Conservation (phyloP, 2,888 invertebrate genomes). For the Zelleria hepariella region DNA sequence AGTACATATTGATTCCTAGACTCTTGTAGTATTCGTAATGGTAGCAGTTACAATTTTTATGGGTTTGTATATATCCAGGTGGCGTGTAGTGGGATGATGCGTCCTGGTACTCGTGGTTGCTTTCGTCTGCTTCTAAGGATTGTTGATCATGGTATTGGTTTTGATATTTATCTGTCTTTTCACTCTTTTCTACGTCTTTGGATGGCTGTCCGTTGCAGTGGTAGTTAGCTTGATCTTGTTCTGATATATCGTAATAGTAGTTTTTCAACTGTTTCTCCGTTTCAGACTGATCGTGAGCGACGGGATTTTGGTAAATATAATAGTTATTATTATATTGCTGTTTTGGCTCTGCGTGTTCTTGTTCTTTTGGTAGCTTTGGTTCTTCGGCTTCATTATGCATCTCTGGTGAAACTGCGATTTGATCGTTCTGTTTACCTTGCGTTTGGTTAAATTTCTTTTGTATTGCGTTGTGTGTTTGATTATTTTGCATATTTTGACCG, state of each 20-base stretch:
- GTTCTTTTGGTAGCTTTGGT: not conserved
- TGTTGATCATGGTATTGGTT: not conserved
- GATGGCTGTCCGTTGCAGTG: not conserved
- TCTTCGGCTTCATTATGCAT: not conserved
- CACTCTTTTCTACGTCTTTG: not conserved
- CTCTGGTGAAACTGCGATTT: too few relatives aligned
- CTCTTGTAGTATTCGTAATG: not conserved
- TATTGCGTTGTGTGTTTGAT: not conserved
- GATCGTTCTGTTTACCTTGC: too few relatives aligned
- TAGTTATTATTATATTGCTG: not conserved
- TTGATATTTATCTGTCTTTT: not conserved
- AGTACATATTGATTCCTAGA: not conserved
- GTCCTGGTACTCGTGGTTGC: not conserved
- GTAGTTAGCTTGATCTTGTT: not conserved
- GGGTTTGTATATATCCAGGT: not conserved
- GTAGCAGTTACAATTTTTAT: not conserved
- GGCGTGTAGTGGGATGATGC: not conserved
- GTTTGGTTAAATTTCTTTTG: not conserved
- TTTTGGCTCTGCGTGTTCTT: not conserved
- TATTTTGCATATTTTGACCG: not conserved
- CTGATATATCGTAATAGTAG: not conserved
- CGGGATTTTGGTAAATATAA: not conserved
- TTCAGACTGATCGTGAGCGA: not conserved
- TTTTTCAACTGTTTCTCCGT: not conserved
- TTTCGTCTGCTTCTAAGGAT: not conserved